phyloP scores from a whole-genome alignment of 2,797 vertebrate species.

The Manis javanica region DNA sequence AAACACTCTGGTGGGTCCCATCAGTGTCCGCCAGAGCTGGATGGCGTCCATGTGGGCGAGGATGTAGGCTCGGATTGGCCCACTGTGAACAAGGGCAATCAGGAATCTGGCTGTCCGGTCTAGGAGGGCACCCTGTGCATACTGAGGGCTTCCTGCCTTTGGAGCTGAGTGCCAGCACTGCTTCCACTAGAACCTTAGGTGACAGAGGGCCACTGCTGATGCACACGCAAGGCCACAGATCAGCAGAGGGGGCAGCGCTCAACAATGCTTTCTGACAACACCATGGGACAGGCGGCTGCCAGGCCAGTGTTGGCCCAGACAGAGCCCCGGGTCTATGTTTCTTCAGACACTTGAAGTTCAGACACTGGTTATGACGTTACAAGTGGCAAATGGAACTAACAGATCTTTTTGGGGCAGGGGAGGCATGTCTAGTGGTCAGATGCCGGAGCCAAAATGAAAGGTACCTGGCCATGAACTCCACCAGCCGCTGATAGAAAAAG shows the following conservation, averaged over 20 bases:
- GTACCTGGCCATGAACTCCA: conserved; percentile 98
- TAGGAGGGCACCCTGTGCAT: neutral
- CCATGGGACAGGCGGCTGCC: neutral
- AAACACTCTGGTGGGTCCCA: conserved; percentile 98
- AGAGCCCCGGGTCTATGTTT: neutral
- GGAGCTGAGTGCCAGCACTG: neutral
- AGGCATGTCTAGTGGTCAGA: neutral
- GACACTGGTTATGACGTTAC: neutral
- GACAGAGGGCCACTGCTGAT: neutral
- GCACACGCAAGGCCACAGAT: neutral
- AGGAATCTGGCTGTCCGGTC: neutral
- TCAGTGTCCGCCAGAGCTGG: conserved; percentile 93
- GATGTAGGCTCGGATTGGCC: conserved; percentile 96
- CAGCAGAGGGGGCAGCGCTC: neutral
- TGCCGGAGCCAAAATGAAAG: neutral
- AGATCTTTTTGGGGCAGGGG: neutral
- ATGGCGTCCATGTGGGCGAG: conserved; percentile 94
- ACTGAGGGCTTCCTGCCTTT: neutral
- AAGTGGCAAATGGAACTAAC: neutral
- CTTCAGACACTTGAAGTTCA: neutral
- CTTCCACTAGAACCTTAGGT: neutral
- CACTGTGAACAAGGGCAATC: conserved; percentile 85
- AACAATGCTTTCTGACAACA: neutral
- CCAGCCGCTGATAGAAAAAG: conserved; percentile 97
- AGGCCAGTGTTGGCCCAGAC: neutral